Evolutionary conservation across 2,113 vertebrate species (phyloP).

Genomic region (Microtus pennsylvanicus): DNA sequence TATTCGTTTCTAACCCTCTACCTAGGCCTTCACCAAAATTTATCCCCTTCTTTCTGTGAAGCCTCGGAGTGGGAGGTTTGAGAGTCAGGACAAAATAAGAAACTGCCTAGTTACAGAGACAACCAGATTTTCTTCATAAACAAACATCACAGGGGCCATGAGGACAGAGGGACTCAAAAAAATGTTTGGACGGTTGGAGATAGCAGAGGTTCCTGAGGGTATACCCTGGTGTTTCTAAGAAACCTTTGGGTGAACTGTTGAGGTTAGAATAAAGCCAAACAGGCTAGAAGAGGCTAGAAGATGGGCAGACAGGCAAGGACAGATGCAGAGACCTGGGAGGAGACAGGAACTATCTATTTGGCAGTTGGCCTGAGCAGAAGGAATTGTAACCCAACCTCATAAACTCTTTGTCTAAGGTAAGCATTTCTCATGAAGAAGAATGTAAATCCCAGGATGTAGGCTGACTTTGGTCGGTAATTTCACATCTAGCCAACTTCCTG

Average conservation of each 20-base stretch:
- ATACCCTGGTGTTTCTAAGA: not conserved
- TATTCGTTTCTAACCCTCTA: not conserved
- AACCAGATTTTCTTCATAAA: not conserved
- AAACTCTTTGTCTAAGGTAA: not conserved
- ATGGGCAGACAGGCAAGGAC: not conserved
- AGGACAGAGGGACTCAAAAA: fast-evolving
- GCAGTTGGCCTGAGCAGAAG: not conserved
- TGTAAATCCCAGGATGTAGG: not conserved
- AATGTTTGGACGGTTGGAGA: fast-evolving
- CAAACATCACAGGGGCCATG: not conserved
- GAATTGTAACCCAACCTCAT: not conserved
- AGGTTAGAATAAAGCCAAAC: not conserved
- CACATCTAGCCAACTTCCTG: not conserved
- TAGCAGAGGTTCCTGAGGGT: not conserved
- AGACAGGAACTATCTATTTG: not conserved
- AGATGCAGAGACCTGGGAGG: not conserved
- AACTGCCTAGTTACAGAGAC: not conserved
- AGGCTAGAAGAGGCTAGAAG: not conserved
- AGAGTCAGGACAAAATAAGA: not conserved
- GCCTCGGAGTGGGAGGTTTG: not conserved
- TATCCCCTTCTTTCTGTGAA: not conserved
- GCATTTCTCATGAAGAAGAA: not conserved
- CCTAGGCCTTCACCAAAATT: not conserved
- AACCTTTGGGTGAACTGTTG: not conserved
- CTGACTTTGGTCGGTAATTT: not conserved